Percentiles rank a stretch among this genome's conserved stretches.
phyloP scores from a whole-genome alignment of 2,888 invertebrate species.

The Phasia obesa region DNA sequence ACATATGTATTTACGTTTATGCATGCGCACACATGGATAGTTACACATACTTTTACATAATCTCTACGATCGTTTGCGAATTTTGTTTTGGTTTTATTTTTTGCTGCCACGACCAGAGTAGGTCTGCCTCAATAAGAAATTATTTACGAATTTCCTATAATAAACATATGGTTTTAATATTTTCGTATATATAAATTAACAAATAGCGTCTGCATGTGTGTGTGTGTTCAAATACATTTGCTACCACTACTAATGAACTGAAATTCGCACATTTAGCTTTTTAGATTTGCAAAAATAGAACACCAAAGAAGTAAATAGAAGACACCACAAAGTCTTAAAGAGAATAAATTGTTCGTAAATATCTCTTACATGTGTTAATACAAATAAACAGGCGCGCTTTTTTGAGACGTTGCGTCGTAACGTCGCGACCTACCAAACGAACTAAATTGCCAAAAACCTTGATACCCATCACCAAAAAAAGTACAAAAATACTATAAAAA shows the following conservation, averaged over 20 bases:
- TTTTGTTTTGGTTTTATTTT: constrained; percentile 22
- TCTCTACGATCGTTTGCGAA: constrained; percentile 57
- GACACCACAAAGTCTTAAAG: constrained; percentile 53
- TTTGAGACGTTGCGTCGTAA: constrained; percentile 56
- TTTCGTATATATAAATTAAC: constrained; percentile 19
- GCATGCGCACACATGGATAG: constrained; percentile 1
- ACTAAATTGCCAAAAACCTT: constrained; percentile 82
- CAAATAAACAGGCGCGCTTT: constrained; percentile 41
- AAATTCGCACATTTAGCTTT: constrained; percentile 49
- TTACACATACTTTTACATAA: neutral
- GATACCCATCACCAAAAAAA: constrained; percentile 79
- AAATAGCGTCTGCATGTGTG: neutral
- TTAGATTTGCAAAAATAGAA: constrained; percentile 66
- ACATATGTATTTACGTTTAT: too few species aligned
- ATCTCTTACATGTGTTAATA: constrained; percentile 24
- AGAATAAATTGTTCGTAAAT: constrained; percentile 40
- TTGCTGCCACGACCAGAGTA: constrained; percentile 28
- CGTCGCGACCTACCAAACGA: constrained; percentile 79
- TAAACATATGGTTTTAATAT: constrained; percentile 63
- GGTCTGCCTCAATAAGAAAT: constrained; percentile 66
- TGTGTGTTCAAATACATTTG: constrained; percentile 8
- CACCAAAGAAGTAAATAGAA: constrained; percentile 78
- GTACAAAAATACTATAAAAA: constrained; percentile 65
- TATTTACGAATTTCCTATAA: constrained; percentile 64
- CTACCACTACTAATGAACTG: constrained; percentile 22